Evolutionary conservation across 2,888 invertebrate genomes (phyloP).

Genomic region (Xestia xanthographa): DNA sequence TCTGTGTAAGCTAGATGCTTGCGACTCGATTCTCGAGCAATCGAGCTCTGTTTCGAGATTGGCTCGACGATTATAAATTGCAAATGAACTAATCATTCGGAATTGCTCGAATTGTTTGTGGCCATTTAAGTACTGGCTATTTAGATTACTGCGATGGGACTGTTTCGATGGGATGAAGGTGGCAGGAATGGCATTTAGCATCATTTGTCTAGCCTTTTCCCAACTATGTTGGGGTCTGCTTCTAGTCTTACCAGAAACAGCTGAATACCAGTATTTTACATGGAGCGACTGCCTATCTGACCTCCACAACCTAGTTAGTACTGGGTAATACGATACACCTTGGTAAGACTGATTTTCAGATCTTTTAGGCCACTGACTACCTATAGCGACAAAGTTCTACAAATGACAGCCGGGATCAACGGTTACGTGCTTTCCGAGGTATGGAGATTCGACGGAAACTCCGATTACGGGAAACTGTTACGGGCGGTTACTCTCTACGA

Average conservation of each 20-base stretch:
- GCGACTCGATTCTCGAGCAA: slow-evolving; percentile 27
- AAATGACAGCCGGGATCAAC: too few relatives aligned
- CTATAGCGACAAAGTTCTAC: not conserved
- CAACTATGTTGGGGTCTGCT: not conserved
- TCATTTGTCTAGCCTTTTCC: not conserved
- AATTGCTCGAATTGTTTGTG: slow-evolving; percentile 46
- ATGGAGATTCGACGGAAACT: too few relatives aligned
- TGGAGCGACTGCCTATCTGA: not conserved
- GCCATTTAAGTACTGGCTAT: slow-evolving; percentile 36
- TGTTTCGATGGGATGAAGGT: slow-evolving; percentile 1
- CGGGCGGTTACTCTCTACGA: too few relatives aligned
- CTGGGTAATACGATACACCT: not conserved
- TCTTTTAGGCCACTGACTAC: not conserved
- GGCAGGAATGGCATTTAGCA: not conserved
- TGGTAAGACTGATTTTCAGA: not conserved
- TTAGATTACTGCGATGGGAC: slow-evolving; percentile 26
- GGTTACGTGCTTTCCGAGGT: too few relatives aligned
- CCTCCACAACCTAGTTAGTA: not conserved
- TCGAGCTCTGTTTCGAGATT: slow-evolving; percentile 47
- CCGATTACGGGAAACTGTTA: too few relatives aligned
- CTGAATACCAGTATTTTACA: too few relatives aligned
- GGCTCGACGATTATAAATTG: slow-evolving; percentile 55
- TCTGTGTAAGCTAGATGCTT: slow-evolving; percentile 51
- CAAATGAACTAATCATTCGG: slow-evolving; percentile 54
- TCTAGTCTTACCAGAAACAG: not conserved